Conservation (phyloP, 2,113 vertebrate species). For the Anas platyrhynchos region DNA sequence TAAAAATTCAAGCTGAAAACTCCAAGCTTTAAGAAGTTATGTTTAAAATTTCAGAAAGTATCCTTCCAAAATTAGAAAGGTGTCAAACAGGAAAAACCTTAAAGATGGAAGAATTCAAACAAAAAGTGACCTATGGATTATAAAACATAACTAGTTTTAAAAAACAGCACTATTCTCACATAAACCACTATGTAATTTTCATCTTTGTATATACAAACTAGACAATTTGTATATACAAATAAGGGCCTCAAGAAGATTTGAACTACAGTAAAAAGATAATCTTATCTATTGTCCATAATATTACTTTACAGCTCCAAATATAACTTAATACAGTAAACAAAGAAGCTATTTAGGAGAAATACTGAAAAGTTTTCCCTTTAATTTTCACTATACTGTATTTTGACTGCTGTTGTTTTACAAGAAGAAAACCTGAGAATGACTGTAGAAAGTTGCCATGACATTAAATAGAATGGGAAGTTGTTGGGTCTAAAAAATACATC, state of each 20-base stretch:
- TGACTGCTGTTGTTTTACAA: slow-evolving; percentile 22
- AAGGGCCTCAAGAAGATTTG: neutral
- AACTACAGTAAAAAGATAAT: neutral
- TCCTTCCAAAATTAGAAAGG: neutral
- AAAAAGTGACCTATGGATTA: neutral
- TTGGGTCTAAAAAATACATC: neutral
- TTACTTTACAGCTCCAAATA: neutral
- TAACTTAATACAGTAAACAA: neutral
- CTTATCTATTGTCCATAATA: neutral
- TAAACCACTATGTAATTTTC: neutral
- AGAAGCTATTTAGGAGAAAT: neutral
- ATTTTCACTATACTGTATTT: neutral
- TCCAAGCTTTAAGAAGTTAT: neutral
- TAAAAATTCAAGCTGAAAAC: neutral
- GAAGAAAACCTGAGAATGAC: slow-evolving; percentile 23
- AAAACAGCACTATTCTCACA: neutral
- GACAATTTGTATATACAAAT: neutral
- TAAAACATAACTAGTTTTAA: neutral
- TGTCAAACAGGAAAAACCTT: neutral
- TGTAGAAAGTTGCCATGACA: neutral
- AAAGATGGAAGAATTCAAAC: neutral
- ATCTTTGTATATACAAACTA: neutral
- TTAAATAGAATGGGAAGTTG: neutral
- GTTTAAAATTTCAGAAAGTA: neutral
- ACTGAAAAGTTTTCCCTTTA: neutral